Conservation (phyloP, 1,140 invertebrate species). For the Zaprionus tsacasi region DNA sequence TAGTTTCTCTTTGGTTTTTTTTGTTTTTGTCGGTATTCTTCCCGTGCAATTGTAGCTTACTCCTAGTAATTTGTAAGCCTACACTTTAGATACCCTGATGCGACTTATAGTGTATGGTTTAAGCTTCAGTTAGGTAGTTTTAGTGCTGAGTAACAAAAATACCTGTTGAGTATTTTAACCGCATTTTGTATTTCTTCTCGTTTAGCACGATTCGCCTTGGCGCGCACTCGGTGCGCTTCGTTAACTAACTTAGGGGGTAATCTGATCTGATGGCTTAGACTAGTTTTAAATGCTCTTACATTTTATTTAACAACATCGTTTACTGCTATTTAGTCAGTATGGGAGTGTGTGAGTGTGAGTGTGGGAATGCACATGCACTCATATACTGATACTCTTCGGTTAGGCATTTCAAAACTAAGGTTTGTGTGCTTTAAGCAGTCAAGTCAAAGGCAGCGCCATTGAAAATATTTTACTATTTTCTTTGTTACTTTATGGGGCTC, state of each 20-base stretch:
- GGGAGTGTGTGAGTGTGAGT: neutral
- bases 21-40: conserved; percentile 20
- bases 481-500: conserved; percentile 63
- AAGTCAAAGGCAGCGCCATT: conserved; percentile 49
- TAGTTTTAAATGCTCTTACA: conserved; percentile 72
- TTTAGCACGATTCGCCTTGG: neutral
- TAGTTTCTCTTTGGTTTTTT: conserved; percentile 20
- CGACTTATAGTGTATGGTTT: conserved; percentile 41
- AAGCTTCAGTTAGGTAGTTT: conserved; percentile 25
- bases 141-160: conserved; percentile 22
- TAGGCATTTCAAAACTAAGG: conserved; percentile 31
- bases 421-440: conserved; percentile 54
- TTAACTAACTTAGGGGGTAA: conserved; percentile 8
- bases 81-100: conserved; percentile 70
- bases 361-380: conserved; percentile 4
- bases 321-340: neutral
- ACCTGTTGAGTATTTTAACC: conserved; percentile 29
- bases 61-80: conserved; percentile 62
- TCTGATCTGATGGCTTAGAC: conserved; percentile 34
- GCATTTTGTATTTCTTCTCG: neutral
- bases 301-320: conserved; percentile 32
- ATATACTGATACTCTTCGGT: conserved; percentile 1
- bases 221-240: conserved; percentile 17
- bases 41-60: conserved; percentile 37
- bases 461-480: conserved; percentile 25